Evolutionary conservation across 2,888 invertebrate species (phyloP), one percentile per base, ranked within the genome.

Genomic region (Patella caerulea): DNA sequence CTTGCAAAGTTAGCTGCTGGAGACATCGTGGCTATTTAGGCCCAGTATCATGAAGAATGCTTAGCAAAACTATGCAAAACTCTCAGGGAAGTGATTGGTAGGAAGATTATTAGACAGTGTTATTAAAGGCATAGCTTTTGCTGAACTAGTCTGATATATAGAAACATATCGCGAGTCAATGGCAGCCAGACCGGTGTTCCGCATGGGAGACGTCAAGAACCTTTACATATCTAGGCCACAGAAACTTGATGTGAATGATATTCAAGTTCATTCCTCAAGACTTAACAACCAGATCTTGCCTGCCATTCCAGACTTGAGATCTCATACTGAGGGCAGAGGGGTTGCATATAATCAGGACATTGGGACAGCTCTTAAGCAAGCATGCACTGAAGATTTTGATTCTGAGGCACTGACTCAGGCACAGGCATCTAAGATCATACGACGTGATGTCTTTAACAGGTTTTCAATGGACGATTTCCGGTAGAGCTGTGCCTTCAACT

Each of bases 251-350:
- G 34, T 29, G 29, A 4, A 45, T 53, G 3, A 34, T 45, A 12
- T 15, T 17, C 19, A 19, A 15, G n/a, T 70, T 3, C 45, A 79
- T 24, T 15, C 72, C 29, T 70, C 65, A 15, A 56, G 53, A 34
- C 53, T 77, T 15, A 78, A 78, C 29, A 3, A 78, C 53, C 24
- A 75, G 53, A 76, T 76, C 53, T 24, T 78, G 53, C 14, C 55
- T 11, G 17, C 56, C 45, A 71, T 80, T 53, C 80, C 80, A 19
- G 78, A 75, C 29, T 19, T 80, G 17, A 45, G 75, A 19, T 56
- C 73, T 55, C 74, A 73, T 52, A 75, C 75, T 70, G 71, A 74
- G 15, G 77, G 79, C 52, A 91, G 90, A 85, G 71, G 79, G 24
- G 56, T 79, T 11, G 53, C 52, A 3, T 71, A 65, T 56, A n/a